Base-by-base conservation (phyloP, 2,113 vertebrate genomes). In the Phrynosoma blainvillii region DNA sequence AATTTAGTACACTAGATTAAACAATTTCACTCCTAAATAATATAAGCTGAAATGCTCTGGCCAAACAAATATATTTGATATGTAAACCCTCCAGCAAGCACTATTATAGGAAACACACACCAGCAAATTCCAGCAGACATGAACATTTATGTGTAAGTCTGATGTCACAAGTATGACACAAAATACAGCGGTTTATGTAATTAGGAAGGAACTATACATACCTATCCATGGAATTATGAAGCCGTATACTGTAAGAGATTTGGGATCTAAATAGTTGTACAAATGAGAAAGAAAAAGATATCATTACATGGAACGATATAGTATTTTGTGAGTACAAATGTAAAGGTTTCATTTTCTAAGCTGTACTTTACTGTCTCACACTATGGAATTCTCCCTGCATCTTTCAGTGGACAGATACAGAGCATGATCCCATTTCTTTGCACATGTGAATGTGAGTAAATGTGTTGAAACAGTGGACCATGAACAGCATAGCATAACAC, bases 141-240 rank as follows among this genome's bases (percentile, higher is more conserved):
- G 7, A 62, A 65, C 20, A 62, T 5, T 23, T 21, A 3, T 62
- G 59, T 62, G 13, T 4, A 16, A 18, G 14, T 62, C 59, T 2
- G 6, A 65, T 40, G 32, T 36, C 65, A 42, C 42, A 66, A 66
- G 40, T 66, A 16, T 42, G 21, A 62, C 8, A 52, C 1, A 13
- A 20, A 56, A 56, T 56, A 16, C 10, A 74, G 65, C 12, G 2
- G 11, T 14, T 21, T 56, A 54, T 73, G 14, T 54, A 54, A 73
- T 54, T 23, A 90, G 13, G 54, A 68, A 89, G 84, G 12, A 73
- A 65, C 65, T 86, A 30, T 83, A 75, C 89, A 90, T 91, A 94
- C 95, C 93, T 0, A 92, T 93, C 95, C 95, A 95, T n/a, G 94
- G 91, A 80, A 78, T 0, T 0, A 92, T 0, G n/a, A 92, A 85